Percentiles rank a stretch among this genome's conserved stretches.
phyloP scores from a whole-genome alignment of 2,113 vertebrate genomes.

The Ciconia boyciana region DNA sequence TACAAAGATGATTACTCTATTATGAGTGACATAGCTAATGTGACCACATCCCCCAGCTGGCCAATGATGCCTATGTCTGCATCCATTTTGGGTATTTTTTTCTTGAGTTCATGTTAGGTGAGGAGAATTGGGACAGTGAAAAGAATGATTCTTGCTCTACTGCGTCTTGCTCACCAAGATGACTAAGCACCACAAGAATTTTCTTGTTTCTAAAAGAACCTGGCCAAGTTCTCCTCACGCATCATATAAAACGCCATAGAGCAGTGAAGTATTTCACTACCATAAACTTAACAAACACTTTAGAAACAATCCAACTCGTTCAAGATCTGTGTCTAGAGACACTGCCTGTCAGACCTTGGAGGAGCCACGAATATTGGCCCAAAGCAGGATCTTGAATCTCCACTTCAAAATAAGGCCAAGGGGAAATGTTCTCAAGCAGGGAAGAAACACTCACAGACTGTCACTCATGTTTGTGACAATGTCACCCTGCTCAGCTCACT shows the following conservation, averaged over 20 bases:
- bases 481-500: not conserved
- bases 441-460: not conserved
- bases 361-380: not conserved
- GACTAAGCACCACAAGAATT: not conserved
- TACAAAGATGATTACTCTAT: not conserved
- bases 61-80: not conserved
- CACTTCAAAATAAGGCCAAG: not conserved
- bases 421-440: not conserved
- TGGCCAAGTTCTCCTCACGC: not conserved
- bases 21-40: not conserved
- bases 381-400: not conserved
- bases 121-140: not conserved
- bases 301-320: not conserved
- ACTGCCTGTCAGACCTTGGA: not conserved
- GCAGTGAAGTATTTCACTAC: not conserved
- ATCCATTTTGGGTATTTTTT: not conserved
- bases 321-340: not conserved
- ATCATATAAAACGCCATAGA: not conserved
- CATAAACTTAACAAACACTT: not conserved
- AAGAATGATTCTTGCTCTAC: not conserved
- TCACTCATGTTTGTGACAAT: not conserved
- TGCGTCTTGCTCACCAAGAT: not conserved
- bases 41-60: not conserved
- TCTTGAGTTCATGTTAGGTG: not conserved
- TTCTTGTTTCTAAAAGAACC: not conserved